These are phyloP conservation scores for Mizuhopecten yessoensis DNA, from an alignment of 1,140 invertebrate species.

Conservation along the genomic window DNA sequence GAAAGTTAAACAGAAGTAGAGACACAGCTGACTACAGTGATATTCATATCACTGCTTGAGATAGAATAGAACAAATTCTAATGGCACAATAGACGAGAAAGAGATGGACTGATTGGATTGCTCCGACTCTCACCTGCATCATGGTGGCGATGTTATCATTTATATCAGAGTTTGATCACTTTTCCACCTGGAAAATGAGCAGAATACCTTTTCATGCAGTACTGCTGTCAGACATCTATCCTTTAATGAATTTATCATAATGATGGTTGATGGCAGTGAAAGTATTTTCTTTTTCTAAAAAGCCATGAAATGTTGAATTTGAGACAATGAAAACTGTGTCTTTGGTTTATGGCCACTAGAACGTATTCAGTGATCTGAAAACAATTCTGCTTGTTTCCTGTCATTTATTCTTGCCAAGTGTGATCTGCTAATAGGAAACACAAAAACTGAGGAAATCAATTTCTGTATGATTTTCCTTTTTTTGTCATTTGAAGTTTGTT, in stretches of 20 bases:
- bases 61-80: too few species aligned
- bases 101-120: background rate
- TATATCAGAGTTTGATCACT: background rate
- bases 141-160: background rate
- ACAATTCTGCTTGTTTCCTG: too few species aligned
- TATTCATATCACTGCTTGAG: background rate
- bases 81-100: background rate
- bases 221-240: constrained; percentile 17
- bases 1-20: background rate
- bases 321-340: background rate
- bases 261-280: background rate
- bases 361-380: too few species aligned
- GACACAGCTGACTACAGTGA: background rate
- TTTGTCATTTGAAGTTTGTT: too few species aligned
- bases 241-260: constrained; percentile 10
- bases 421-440: too few species aligned
- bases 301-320: background rate
- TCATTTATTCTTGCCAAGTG: too few species aligned
- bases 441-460: too few species aligned
- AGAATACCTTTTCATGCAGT: background rate
- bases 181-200: constrained; percentile 29
- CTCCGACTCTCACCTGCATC: constrained; percentile 1
- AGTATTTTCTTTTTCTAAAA: background rate
- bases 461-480: too few species aligned
- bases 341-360: background rate